Evolutionary conservation across 2,888 invertebrate species (phyloP).

Genomic region (Allygus modestus): DNA sequence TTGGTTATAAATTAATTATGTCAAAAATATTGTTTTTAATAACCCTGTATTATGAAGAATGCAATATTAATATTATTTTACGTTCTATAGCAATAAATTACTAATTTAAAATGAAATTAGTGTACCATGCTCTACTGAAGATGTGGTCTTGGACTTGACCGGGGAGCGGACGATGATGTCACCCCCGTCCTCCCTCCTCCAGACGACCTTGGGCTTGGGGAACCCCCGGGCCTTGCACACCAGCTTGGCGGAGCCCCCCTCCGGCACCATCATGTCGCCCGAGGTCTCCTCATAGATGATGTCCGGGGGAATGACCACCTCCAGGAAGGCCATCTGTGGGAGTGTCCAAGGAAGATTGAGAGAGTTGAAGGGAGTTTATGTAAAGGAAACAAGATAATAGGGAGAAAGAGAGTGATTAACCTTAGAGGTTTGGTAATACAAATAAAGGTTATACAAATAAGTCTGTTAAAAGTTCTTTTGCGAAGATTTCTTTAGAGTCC

Average conservation of each 20-base stretch:
- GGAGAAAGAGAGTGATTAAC: not conserved
- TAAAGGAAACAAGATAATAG: not conserved
- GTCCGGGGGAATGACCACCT: slow-evolving; percentile 95
- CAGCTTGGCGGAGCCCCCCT: slow-evolving; percentile 92
- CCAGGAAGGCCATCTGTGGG: slow-evolving; percentile 88
- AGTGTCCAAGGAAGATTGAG: slow-evolving; percentile 55
- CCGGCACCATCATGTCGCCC: slow-evolving; percentile 96
- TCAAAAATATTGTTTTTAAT: too few species aligned
- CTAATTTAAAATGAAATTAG: too few species aligned
- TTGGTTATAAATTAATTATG: too few species aligned
- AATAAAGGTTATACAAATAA: not conserved
- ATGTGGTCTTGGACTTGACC: slow-evolving; percentile 70
- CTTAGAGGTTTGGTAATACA: not conserved
- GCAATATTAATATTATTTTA: too few species aligned
- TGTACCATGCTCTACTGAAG: slow-evolving; percentile 22
- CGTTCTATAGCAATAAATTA: too few species aligned
- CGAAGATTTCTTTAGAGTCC: too few species aligned
- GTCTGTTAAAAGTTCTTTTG: too few species aligned
- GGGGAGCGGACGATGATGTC: slow-evolving; percentile 88
- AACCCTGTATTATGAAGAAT: too few species aligned
- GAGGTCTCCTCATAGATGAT: slow-evolving; percentile 94
- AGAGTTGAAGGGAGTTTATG: too few species aligned
- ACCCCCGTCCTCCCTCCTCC: slow-evolving; percentile 92
- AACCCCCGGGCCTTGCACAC: slow-evolving; percentile 91
- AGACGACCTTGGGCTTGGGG: slow-evolving; percentile 90